A percentile compares a stretch with the other conserved stretches of the same genome.
phyloP scores from a whole-genome alignment of 1,140 invertebrate genomes.

The Physella acuta region DNA sequence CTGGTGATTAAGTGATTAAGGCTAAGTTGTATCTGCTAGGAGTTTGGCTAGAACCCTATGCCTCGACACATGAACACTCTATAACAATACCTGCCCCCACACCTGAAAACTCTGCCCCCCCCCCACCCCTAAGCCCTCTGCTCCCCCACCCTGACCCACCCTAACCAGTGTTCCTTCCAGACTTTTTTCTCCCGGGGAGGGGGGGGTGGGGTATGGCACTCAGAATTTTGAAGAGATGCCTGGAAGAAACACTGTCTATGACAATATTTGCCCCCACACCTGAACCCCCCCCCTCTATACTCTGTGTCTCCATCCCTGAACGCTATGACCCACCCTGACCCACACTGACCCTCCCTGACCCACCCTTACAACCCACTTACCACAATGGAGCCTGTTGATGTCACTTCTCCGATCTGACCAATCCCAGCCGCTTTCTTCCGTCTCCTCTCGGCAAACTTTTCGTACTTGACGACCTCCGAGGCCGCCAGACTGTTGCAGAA shows the following conservation, averaged over 20 bases:
- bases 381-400: constrained; percentile 54
- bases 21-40: too few relatives aligned
- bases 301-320: neutral
- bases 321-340: neutral
- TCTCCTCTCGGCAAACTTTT: constrained; percentile 66
- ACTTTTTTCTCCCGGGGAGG: too few relatives aligned
- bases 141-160: neutral
- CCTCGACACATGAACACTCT: neutral
- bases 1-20: too few relatives aligned
- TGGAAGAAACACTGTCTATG: too few relatives aligned
- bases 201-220: too few relatives aligned
- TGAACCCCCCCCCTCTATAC: neutral
- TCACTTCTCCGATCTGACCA: constrained; percentile 82
- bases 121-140: neutral
- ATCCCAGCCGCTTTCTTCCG: constrained; percentile 89
- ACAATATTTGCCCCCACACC: neutral
- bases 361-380: constrained; percentile 19
- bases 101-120: neutral
- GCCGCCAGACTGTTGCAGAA: constrained; percentile 90
- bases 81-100: neutral
- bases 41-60: too few relatives aligned
- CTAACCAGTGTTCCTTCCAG: too few relatives aligned
- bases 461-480: constrained; percentile 85
- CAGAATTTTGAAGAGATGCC: too few relatives aligned
- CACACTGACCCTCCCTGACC: neutral